phyloP scores from a whole-genome alignment of 2,797 vertebrate genomes.

The Pseudochromis fuscus region DNA sequence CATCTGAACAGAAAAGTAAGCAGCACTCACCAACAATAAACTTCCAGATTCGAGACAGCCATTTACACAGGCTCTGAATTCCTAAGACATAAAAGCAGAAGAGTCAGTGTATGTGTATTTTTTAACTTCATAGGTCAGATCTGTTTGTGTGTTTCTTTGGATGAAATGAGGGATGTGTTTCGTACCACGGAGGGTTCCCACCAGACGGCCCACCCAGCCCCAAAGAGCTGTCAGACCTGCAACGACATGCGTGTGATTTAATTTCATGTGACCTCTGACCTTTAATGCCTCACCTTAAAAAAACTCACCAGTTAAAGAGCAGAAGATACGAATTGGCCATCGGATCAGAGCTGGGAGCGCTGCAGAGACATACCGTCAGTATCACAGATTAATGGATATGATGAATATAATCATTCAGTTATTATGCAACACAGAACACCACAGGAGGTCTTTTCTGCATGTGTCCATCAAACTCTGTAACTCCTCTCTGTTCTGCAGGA shows the following conservation, averaged over 20 bases:
- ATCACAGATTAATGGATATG: neutral
- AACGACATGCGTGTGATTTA: too few species aligned
- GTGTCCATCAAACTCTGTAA: too few species aligned
- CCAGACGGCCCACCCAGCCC: slow-evolving; percentile 75
- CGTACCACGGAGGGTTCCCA: slow-evolving; percentile 76
- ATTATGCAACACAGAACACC: too few species aligned
- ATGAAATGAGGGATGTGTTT: neutral
- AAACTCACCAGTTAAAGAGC: slow-evolving; percentile 79
- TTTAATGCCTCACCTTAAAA: neutral
- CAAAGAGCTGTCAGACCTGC: slow-evolving; percentile 80
- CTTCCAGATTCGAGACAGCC: slow-evolving; percentile 67
- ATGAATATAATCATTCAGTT: neutral
- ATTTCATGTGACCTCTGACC: neutral
- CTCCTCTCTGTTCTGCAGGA: too few species aligned
- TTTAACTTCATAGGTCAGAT: neutral
- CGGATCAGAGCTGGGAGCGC: slow-evolving; percentile 78
- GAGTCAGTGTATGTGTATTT: neutral
- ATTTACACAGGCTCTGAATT: slow-evolving; percentile 69
- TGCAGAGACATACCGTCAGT: slow-evolving; percentile 40
- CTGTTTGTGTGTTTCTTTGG: neutral
- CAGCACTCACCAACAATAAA: slow-evolving; percentile 69
- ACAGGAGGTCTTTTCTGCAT: too few species aligned
- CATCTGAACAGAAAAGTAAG: neutral
- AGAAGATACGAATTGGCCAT: slow-evolving; percentile 80
- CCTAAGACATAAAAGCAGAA: slow-evolving; percentile 50